Percentiles rank a stretch among this genome's conserved stretches.
phyloP scores from a whole-genome alignment of 2,888 invertebrate species.

The Cosmia pyralina region DNA sequence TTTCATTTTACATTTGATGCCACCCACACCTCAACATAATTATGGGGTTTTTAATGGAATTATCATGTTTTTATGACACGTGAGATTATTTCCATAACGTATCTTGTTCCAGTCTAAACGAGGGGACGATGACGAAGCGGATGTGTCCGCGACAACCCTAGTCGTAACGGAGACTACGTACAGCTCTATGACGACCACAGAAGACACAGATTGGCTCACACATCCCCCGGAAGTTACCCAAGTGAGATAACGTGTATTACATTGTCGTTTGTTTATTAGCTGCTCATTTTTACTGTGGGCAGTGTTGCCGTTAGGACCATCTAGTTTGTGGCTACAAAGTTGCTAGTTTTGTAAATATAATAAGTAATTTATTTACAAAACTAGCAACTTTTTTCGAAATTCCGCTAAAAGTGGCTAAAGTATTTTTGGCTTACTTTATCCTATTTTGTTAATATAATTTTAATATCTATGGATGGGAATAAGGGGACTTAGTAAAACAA shows the following conservation, averaged over 20 bases:
- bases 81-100: constrained; percentile 43
- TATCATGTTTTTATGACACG: constrained; percentile 51
- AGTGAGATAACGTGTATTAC: constrained; percentile 69
- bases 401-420: too few relatives aligned
- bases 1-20: constrained; percentile 11
- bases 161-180: constrained; percentile 81
- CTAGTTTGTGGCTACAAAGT: too few relatives aligned
- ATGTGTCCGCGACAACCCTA: constrained; percentile 68
- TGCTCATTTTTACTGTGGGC: constrained; percentile 7
- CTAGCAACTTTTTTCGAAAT: too few relatives aligned
- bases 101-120: constrained; percentile 75
- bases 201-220: constrained; percentile 86
- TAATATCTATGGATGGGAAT: too few relatives aligned
- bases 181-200: constrained; percentile 82
- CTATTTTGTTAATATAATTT: too few relatives aligned
- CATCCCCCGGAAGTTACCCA: constrained; percentile 80
- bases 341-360: too few relatives aligned
- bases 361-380: too few relatives aligned
- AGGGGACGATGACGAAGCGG: constrained; percentile 74
- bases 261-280: constrained; percentile 23
- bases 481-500: too few relatives aligned
- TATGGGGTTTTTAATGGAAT: constrained; percentile 37
- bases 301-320: too few relatives aligned
- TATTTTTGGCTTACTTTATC: too few relatives aligned
- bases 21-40: constrained; percentile 1